Conservation (phyloP, 2,797 vertebrate genomes). For the Anabas testudineus region DNA sequence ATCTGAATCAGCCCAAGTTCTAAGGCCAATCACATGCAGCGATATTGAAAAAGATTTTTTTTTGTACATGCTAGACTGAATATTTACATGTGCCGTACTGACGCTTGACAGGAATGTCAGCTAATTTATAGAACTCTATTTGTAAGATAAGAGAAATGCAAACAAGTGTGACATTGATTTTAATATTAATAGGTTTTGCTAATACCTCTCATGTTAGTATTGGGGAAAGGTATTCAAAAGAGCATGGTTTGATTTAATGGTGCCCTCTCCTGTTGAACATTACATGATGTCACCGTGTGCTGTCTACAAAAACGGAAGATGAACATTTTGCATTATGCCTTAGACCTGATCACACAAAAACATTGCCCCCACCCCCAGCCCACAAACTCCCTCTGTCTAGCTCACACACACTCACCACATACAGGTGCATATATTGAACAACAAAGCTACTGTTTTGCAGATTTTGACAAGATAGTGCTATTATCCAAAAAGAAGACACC, state of each 20-base stretch:
- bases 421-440: constrained; percentile 69
- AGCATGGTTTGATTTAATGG: constrained; percentile 47
- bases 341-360: constrained; percentile 64
- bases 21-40: constrained; percentile 76
- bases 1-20: constrained; percentile 75
- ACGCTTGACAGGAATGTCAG: constrained; percentile 63
- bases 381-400: constrained; percentile 50
- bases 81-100: constrained; percentile 60
- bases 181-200: constrained; percentile 70
- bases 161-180: constrained; percentile 60
- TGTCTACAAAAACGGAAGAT: constrained; percentile 61
- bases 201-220: constrained; percentile 51
- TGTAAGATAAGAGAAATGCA: constrained; percentile 76
- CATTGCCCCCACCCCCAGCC: constrained; percentile 51
- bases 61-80: constrained; percentile 62
- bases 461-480: constrained; percentile 70
- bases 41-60: constrained; percentile 75
- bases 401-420: constrained; percentile 24
- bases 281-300: constrained; percentile 68
- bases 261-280: constrained; percentile 46
- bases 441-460: constrained; percentile 71
- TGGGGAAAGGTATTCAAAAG: constrained; percentile 61
- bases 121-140: constrained; percentile 75
- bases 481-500: constrained; percentile 73
- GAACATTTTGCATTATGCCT: constrained; percentile 59